Base-by-base conservation (phyloP, 2,797 vertebrate species). In the Lacerta agilis region DNA sequence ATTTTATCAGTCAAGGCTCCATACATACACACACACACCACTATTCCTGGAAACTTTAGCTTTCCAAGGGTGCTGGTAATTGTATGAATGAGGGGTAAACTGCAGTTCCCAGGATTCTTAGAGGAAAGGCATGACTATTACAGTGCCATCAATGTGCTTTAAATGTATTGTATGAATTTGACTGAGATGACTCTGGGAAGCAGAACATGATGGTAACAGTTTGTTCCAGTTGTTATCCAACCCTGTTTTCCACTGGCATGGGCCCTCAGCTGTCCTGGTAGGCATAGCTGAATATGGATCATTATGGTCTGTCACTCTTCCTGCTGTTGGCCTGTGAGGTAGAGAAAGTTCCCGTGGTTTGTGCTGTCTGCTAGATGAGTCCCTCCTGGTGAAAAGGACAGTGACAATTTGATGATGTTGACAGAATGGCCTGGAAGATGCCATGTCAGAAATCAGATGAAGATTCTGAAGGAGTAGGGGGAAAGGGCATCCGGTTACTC, bases 401-500 rank as follows among this genome's bases (percentile, higher is more conserved):
- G 6, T 58, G 80, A 78, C 25, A 71, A 83, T 25, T 73, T 45
- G 55, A 75, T 85, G 78, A 20, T 58, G 75, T 82, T 90, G 86
- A 83, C 90, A 92, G 94, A 94, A 87, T 80, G n/a, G 78, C 86
- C 85, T 82, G 61, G 55, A 94, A 91, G 27, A 71, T 66, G 66
- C 4, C 72, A 36, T 38, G 83, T 64, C 66, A 94, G 38, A 66
- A 66, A 88, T 91, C 79, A 93, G 87, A 86, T 79, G 87, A 92
- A 73, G 64, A 86, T 73, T 87, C 78, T 90, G 79, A 92, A 89
- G 92, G 67, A 89, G 89, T 43, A 8, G 49, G 81, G 83, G 80
- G 85, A 91, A 95, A 94, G 91, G 83, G 94, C 76, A 93, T 82
- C 27, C 81, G 84, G 73, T 91, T 95, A 91, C 79, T 91, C 85